Evolutionary conservation across 2,797 vertebrate genomes (phyloP), one percentile per base, ranked within the genome.

Genomic region (Microctenopoma steveboyesi): DNA sequence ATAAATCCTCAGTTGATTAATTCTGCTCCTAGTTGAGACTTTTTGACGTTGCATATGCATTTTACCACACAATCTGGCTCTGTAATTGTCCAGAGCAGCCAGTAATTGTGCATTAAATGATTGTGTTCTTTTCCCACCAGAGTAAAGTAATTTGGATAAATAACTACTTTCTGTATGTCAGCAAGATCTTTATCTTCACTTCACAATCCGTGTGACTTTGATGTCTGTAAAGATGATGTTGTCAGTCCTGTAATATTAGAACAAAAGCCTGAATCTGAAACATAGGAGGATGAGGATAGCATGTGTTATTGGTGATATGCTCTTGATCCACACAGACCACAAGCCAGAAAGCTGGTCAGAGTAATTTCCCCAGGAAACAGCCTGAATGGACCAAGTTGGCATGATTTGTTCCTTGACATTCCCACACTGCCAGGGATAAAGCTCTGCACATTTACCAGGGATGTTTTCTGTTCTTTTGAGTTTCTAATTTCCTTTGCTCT

Each of bases 311-410:
- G 68, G 30, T 70, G 63, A 74, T 76, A 47, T 78, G 73, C 65
- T 66, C 64, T 40, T 76, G 65, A 86, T 82, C 65, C 63, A 56
- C 72, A 64, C 65, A 64, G 60, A 67, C 48, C 71, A 53, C 74
- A 52, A 74, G 67, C 53, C 68, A 80, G 54, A 64, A 58, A 55
- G 48, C 52, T 61, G 63, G 52, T 71, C 56, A 46, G 47, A 74
- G 60, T 78, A 40, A 79, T 78, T 87, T 81, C 75, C 67, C 64
- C 64, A 78, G 61, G 54, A 86, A 86, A 77, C 58, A 64, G 73
- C 42, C 46, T 68, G 54, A 33, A 0, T 59, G 70, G 72, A 72
- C 67, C 39, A 55, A 72, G 56, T 69, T 84, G 79, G 70, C 78
- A 73, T 43, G 60, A 59, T 43, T 53, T 71, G 33, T 33, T 59